These are phyloP conservation scores for Phyllostomus discolor DNA, from an alignment of 2,113 vertebrate species.

Conservation along the genomic window DNA sequence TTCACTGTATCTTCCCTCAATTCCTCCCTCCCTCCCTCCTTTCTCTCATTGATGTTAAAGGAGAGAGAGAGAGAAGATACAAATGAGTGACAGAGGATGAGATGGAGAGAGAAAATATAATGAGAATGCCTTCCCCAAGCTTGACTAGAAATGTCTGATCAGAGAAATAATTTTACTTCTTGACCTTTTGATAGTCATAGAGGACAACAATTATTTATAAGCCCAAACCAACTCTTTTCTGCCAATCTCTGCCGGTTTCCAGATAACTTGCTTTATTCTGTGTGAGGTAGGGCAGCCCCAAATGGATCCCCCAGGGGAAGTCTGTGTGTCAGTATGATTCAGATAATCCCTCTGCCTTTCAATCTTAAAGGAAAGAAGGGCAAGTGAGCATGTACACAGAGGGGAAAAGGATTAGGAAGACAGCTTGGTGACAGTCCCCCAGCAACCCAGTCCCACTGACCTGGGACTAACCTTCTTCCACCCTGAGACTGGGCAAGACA, in stretches of 20 bases:
- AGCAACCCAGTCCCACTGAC: background rate
- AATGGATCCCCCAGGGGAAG: background rate
- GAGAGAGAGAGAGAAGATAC: background rate
- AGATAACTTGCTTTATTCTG: background rate
- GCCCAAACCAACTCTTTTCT: background rate
- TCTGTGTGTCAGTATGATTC: background rate
- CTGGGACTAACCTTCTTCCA: background rate
- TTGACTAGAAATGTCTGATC: background rate
- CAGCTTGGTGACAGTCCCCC: background rate
- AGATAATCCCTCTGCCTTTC: background rate
- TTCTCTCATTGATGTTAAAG: background rate
- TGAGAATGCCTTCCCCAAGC: background rate
- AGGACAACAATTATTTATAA: background rate
- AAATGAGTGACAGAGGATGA: background rate
- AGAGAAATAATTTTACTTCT: background rate
- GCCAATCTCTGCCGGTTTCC: background rate
- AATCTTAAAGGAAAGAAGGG: background rate
- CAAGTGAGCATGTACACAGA: background rate
- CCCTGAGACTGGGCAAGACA: background rate
- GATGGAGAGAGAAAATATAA: background rate
- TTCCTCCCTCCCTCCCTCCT: background rate
- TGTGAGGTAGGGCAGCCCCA: background rate
- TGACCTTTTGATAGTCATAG: background rate
- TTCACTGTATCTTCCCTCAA: background rate
- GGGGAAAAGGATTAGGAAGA: background rate